Base-by-base conservation (phyloP, 2,888 invertebrate species). In the Melanostoma scalare region DNA sequence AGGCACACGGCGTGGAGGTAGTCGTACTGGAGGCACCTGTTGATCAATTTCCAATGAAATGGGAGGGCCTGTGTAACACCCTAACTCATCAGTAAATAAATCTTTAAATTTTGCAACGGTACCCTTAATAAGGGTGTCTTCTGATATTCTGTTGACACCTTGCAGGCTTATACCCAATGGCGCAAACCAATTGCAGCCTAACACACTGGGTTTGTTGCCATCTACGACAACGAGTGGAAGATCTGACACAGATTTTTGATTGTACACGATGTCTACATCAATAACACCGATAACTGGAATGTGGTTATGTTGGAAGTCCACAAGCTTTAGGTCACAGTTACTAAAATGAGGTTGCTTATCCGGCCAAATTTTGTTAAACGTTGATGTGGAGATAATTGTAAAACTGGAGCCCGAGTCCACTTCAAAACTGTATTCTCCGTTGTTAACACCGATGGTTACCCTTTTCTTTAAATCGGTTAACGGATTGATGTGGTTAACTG, bases 401-500 rank as follows among this genome's bases (percentile, higher is more conserved):
- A 5, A 46, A 10, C 10, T 46, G 46, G 46, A 46, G 20, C 10
- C 46, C 20, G 46, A 46, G 46, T 46, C 46, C 20, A 46, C 46
- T 6, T 46, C 46, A 8, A 46, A 46, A n/a, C 6, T 46, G 10
- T 6, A 46, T 4, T 46, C 46, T 3, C 46, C 10, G 10, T 10
- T 46, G 46, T 46, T 46, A 8, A 46, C 20, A n/a, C 3, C 8
- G 4, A 46, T 46, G n/a, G 20, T 3, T 20, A 46, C 46, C 3
- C 20, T 4, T 46, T 46, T n/a, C 46, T 46, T 46, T 20, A 46
- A n/a, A 20, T 46, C 46, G 20, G 46, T 46, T 20, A 46, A 46
- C 2, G 46, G 46, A 46, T 20, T 10, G 8, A 2, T 67, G 36
- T 3, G 58, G 63, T 56, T 85, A 6, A 78, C 35, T 20, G 75